Base-by-base conservation (phyloP, 2,797 vertebrate genomes). In the Argya squamiceps region DNA sequence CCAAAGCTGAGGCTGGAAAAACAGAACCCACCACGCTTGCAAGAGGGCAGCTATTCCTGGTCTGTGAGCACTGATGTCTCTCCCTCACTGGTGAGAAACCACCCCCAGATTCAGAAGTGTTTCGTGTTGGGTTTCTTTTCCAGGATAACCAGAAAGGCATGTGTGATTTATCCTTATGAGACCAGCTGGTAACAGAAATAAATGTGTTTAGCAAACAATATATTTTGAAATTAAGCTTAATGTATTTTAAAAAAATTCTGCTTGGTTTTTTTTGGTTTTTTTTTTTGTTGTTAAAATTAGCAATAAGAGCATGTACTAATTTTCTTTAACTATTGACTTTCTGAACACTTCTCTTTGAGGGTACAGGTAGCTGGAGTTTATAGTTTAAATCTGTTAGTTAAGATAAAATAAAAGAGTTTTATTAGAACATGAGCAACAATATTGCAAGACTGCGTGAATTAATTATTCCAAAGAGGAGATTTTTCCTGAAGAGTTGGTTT, bases 151-250 rank as follows among this genome's bases (percentile, higher is more conserved):
- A 94, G 93, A 91, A 93, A 96, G 55, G 74, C 84, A 82, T 90
- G 65, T 92, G 81, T 96, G 82, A 79, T 96, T 75, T 88, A 93
- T 95, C 93, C 75, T 96, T 88, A 79, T 91, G 89, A 97, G 92
- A 94, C 83, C 50, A 55, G 58, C 70, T 96, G 91, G 89, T 94
- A 96, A 89, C 62, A 88, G 94, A 97, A 90, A 93, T 96, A 65
- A 65, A 80, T 96, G 87, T 96, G 92, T 97, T 97, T 94, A 97
- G 93, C 94, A 96, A 97, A 96, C 91, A 92, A 82, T 77, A 81
- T 90, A 93, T 96, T 98, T 98, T 97, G 82, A 98, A 97, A 96
- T 97, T 49, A 96, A 96, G 90, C 16, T 62, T 68, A 84, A 83
- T 60, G 32, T 84, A 63, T 84, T 92, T 92, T 92, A 60, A 60